These are phyloP conservation scores for Scolopax bukidnonensis DNA, from an alignment of 2,797 vertebrate genomes.

Conservation along the genomic window DNA sequence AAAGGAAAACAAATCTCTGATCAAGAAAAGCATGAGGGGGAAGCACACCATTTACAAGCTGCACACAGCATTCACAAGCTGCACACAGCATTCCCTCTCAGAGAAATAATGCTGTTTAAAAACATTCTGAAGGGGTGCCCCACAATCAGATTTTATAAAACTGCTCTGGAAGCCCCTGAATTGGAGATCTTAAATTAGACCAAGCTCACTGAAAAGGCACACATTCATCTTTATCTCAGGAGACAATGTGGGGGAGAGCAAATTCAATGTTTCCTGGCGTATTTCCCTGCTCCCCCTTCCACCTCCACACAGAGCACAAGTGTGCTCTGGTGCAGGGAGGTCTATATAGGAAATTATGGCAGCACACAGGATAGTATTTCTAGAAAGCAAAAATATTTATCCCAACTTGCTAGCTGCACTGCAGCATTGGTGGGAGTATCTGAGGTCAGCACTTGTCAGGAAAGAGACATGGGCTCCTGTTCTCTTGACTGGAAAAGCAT, in stretches of 20 bases:
- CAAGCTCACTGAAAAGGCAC: background rate
- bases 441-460: background rate
- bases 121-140: background rate
- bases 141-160: background rate
- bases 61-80: background rate
- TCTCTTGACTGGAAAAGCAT: background rate
- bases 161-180: background rate
- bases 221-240: background rate
- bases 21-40: background rate
- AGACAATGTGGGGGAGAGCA: background rate
- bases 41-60: background rate
- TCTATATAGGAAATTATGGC: background rate
- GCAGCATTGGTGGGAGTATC: background rate
- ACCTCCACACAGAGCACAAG: background rate
- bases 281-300: background rate
- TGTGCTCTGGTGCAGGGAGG: background rate
- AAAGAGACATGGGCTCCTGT: background rate
- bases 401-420: background rate
- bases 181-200: background rate
- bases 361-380: background rate
- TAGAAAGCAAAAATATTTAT: background rate
- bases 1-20: slow-evolving; percentile 54
- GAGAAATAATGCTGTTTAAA: background rate
- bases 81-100: background rate
- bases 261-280: background rate